Conservation (phyloP, 2,888 invertebrate genomes). For the Metopia argyrocephala region DNA sequence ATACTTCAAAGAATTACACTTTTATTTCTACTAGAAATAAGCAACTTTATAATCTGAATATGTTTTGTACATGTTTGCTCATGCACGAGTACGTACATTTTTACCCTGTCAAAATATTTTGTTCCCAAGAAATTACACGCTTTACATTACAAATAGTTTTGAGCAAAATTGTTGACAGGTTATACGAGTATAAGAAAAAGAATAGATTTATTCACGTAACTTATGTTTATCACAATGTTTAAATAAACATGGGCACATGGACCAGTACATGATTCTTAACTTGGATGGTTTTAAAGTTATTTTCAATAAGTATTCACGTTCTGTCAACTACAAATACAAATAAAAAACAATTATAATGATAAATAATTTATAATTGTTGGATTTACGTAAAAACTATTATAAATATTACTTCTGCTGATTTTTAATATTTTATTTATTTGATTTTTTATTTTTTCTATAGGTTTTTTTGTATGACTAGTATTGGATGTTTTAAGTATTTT, state of each 20-base stretch:
- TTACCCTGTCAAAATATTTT: conserved; percentile 34
- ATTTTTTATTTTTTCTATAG: neutral
- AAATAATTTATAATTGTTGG: conserved; percentile 27
- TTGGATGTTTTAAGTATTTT: neutral
- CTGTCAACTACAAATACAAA: neutral
- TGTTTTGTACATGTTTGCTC: neutral
- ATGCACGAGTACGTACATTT: neutral
- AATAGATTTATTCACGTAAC: conserved; percentile 42
- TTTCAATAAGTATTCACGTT: neutral
- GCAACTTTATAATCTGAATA: neutral
- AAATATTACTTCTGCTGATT: neutral
- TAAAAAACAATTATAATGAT: neutral
- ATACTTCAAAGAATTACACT: too few relatives aligned
- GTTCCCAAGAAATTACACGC: conserved; percentile 34
- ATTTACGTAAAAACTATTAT: conserved; percentile 23
- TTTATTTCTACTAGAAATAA: too few relatives aligned
- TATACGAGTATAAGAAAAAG: conserved; percentile 20
- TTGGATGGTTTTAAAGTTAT: too few relatives aligned
- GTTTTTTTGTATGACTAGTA: neutral
- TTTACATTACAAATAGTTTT: conserved; percentile 34
- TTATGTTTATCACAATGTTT: conserved; percentile 12
- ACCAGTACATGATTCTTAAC: neutral
- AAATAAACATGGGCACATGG: conserved; percentile 3
- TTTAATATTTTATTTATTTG: neutral
- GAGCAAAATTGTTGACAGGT: conserved; percentile 37